Base-by-base conservation (phyloP, 2,888 invertebrate species). In the Oegoconia quadripuncta region DNA sequence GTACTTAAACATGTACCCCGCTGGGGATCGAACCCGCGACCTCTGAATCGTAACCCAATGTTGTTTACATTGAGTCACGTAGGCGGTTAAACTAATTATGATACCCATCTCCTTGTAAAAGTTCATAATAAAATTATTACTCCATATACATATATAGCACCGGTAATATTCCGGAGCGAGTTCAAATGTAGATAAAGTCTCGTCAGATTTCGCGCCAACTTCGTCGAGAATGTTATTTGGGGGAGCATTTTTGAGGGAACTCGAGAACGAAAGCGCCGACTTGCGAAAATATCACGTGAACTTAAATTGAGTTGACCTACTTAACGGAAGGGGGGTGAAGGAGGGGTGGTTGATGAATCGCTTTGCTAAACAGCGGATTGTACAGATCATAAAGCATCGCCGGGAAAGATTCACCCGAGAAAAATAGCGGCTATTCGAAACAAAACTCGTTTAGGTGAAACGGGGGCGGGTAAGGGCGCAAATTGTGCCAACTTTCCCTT, bases 391-490 rank as follows among this genome's bases (percentile, higher is more conserved):
- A 34, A 34, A 34, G 18, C 34, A 34, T 22, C 25, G 18, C 28
- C 14, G 7, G 14, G 15, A 26, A 15, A 13, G 13, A 11, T 6
- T 18, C 20, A 17, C 28, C 28, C 13, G 12, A 20, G 26, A 36
- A 29, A 36, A 20, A 20, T 9, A 20, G 18, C 14, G 29, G 36
- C 22, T 15, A 36, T 29, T 36, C 15, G 14, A 36, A 36, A 36
- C 36, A 36, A 36, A 36, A 36, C 29, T 36, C 36, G 36, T 36
- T 36, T 36, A 28, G 13, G 12, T 9, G 25, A 34, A n/a, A 25
- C 25, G 34, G 25, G 20, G n/a, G 22, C 22, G 22, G 22, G 5
- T 18, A 18, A 9, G 8, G 22, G 22, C 22, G 2, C 22, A 22
- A 22, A 22, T 22, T 22, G 22, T 9, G 2, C 22, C 22, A 22